Conservation (phyloP, 2,797 vertebrate genomes). For the Brachyalestes nurse region DNA sequence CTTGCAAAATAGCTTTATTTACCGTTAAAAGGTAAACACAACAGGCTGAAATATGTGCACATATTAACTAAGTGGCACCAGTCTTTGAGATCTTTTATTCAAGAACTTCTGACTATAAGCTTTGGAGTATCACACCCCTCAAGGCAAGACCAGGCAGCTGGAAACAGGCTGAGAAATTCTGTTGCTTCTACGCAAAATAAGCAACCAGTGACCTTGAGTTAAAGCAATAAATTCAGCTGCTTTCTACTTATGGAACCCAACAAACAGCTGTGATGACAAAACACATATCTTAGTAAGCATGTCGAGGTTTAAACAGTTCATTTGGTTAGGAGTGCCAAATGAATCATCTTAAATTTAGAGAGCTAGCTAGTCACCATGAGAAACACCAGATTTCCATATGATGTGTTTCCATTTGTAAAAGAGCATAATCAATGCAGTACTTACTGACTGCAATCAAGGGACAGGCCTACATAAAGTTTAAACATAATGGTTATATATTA, state of each 20-base stretch:
- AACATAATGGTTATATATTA: too few species aligned
- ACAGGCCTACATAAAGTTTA: too few species aligned
- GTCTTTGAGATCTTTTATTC: neutral
- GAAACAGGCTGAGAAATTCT: neutral
- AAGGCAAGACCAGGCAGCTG: neutral
- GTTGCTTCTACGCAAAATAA: neutral
- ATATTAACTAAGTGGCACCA: neutral
- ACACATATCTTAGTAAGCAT: neutral
- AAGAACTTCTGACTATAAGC: neutral
- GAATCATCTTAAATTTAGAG: neutral
- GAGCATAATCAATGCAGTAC: neutral
- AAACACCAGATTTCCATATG: too few species aligned
- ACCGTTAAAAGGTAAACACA: neutral
- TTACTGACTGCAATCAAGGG: too few species aligned
- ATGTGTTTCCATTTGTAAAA: neutral
- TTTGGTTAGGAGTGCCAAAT: neutral
- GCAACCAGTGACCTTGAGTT: neutral
- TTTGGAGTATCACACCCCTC: neutral
- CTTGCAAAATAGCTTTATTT: neutral
- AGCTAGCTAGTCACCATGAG: too few species aligned
- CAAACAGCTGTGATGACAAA: neutral
- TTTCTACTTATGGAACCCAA: neutral
- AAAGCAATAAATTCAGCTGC: neutral
- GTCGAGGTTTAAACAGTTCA: neutral
- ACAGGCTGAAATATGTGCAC: too few species aligned